phyloP scores from a whole-genome alignment of 2,113 vertebrate species.

The Phrynosoma platyrhinos region DNA sequence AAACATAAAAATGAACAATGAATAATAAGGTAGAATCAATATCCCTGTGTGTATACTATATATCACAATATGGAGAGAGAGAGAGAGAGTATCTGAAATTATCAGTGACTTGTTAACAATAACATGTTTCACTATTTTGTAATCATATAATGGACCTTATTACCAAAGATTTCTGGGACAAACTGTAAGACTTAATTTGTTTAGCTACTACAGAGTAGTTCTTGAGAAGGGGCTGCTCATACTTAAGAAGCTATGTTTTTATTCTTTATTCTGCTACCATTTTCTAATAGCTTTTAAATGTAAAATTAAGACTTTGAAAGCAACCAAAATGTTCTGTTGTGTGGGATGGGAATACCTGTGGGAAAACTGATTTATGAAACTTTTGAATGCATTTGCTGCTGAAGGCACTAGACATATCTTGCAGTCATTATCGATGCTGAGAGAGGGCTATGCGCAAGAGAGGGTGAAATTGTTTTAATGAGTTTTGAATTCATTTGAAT shows the following conservation, averaged over 20 bases:
- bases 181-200: background rate
- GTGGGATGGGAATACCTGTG: constrained; percentile 6
- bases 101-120: background rate
- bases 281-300: constrained; percentile 8
- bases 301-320: constrained; percentile 35
- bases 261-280: background rate
- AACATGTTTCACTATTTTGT: background rate
- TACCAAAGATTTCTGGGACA: constrained; percentile 13
- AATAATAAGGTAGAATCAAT: too few species aligned
- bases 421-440: background rate
- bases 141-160: background rate
- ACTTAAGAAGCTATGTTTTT: background rate
- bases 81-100: too few species aligned
- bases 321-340: constrained; percentile 12
- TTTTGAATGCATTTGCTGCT: constrained; percentile 30
- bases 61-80: too few species aligned
- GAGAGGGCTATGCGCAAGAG: background rate
- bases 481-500: constrained; percentile 4
- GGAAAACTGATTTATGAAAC: background rate
- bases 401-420: constrained; percentile 10
- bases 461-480: constrained; percentile 22
- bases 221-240: constrained; percentile 12
- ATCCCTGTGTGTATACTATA: too few species aligned
- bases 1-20: too few species aligned
- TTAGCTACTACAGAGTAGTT: background rate